These are phyloP conservation scores for Oscheius onirici DNA, from an alignment of 2,888 invertebrate genomes.

Conservation along the genomic window DNA sequence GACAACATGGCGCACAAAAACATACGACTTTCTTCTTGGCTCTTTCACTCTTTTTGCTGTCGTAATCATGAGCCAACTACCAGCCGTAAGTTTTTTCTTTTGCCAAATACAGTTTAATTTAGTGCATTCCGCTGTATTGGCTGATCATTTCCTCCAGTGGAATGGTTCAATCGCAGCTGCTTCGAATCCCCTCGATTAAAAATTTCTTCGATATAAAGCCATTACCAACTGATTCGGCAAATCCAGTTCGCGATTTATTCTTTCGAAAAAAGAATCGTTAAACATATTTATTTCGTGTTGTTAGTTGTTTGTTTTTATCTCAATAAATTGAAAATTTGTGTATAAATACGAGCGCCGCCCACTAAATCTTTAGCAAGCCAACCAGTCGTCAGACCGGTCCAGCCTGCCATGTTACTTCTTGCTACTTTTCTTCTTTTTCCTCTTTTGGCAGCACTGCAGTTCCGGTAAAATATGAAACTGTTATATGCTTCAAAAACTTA, in stretches of 20 bases:
- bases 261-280: slow-evolving; percentile 21
- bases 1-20: slow-evolving; percentile 52
- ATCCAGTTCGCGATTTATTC: slow-evolving; percentile 65
- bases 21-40: slow-evolving; percentile 61
- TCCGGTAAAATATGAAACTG: background rate
- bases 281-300: background rate
- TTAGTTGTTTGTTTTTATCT: slow-evolving; percentile 1
- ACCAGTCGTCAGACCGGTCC: slow-evolving; percentile 24
- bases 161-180: slow-evolving; percentile 59
- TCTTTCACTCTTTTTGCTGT: slow-evolving; percentile 63
- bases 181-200: slow-evolving; percentile 64
- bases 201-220: slow-evolving; percentile 56
- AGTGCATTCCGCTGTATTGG: slow-evolving; percentile 69
- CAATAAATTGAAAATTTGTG: background rate
- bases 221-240: slow-evolving; percentile 65
- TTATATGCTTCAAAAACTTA: background rate
- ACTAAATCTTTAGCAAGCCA: slow-evolving; percentile 19
- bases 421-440: slow-evolving; percentile 8
- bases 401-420: slow-evolving; percentile 19
- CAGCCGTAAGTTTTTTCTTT: slow-evolving; percentile 54
- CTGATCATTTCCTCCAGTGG: slow-evolving; percentile 60
- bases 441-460: background rate
- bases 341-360: background rate
- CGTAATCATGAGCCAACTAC: slow-evolving; percentile 64
- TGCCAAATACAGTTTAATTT: slow-evolving; percentile 25